Base-by-base conservation (phyloP, 1,140 invertebrate species). In the Homarus americanus region DNA sequence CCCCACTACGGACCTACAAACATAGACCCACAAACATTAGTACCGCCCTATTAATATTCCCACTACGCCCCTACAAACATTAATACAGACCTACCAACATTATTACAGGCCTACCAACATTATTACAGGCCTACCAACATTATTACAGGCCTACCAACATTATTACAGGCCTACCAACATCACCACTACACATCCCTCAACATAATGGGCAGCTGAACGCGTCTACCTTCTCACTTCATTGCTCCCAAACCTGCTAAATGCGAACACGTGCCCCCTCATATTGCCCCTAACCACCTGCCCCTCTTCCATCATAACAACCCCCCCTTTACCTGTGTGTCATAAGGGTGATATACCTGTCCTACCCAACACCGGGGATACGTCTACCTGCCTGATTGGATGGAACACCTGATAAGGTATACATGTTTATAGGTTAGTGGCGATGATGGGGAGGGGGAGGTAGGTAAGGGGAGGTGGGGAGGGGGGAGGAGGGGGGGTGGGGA, bases 401-500 rank as follows among this genome's bases (percentile, higher is more conserved):
- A 28, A 73, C 82, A 84, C 82, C 63, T 73, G 82, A 84, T 84
- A 84, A 84, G 63, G 82, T 32, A 73, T 41, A 44, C 36, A 38
- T 84, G 82, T 84, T 84, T 84, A 84, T 84, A 66, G 66, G 82
- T 73, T 72, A n/a, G 28, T 69, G 40, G 82, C 15, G 12, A 32
- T 10, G 58, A 15, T 28, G 38, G 28, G 78, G n/a, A 58, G 7
- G 78, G 36, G 44, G 44, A 49, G 44, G 44, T 10, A 10, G 34
- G 10, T n/a, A n/a, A n/a, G 78, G 36, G 44, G 44, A 49, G 44
- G 44, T 10, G 7, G 34, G 10, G 41, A 78, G 40, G 3, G 49
- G 79, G 44, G 28, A 53, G 79, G 28, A 3, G 40, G 40, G 24
- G n/a, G 24, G 32, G 44, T 38, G n/a, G 7, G 44, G 44, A 15